phyloP scores from a whole-genome alignment of 2,113 vertebrate genomes.

The Thalassoma bifasciatum region DNA sequence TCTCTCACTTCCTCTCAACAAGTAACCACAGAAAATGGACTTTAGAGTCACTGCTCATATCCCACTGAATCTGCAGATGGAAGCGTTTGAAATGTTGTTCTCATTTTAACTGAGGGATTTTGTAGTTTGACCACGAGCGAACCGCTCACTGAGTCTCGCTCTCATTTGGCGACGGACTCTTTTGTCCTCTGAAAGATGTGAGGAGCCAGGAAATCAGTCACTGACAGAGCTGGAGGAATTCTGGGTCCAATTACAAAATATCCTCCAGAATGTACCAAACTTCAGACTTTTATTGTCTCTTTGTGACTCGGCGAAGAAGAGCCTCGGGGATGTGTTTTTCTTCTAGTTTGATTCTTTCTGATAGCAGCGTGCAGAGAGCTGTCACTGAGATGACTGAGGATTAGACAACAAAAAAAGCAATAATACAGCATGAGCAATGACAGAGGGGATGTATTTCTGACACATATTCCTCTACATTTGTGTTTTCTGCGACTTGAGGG shows the following conservation, averaged over 20 bases:
- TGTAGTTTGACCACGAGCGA: conserved; percentile 16
- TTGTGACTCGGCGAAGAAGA: not conserved
- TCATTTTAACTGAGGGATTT: not conserved
- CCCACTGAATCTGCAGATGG: not conserved
- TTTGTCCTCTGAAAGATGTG: conserved; percentile 13
- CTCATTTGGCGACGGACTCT: not conserved
- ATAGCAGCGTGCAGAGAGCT: not conserved
- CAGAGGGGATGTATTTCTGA: not conserved
- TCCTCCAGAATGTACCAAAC: not conserved
- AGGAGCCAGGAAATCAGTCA: conserved; percentile 8
- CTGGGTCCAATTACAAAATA: not conserved
- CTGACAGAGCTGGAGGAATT: not conserved
- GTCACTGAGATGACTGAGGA: not conserved
- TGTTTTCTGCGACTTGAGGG: too few relatives aligned
- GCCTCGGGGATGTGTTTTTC: not conserved
- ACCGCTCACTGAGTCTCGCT: not conserved
- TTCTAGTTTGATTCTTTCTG: not conserved
- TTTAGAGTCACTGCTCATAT: not conserved
- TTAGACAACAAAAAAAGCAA: not conserved
- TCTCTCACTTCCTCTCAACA: not conserved
- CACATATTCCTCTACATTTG: not conserved
- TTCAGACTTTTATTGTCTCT: not conserved
- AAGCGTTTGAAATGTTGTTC: not conserved
- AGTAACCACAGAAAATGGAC: not conserved
- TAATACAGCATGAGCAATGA: not conserved